These are phyloP conservation scores for Myiozetetes cayanensis DNA, from an alignment of 2,113 vertebrate species.

Conservation along the genomic window DNA sequence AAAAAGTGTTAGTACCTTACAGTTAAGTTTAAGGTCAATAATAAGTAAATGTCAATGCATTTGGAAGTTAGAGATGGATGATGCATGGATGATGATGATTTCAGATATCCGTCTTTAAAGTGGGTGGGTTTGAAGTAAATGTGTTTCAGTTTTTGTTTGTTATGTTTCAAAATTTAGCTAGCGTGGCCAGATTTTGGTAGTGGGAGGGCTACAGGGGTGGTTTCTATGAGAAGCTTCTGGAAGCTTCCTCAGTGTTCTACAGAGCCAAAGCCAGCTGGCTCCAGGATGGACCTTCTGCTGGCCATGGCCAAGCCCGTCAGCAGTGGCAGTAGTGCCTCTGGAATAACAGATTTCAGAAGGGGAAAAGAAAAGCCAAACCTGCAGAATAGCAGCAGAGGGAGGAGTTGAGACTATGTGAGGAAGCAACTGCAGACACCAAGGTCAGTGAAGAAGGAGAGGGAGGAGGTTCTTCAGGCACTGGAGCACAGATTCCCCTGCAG, in stretches of 20 bases:
- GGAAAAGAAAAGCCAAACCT: background rate
- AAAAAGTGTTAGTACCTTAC: background rate
- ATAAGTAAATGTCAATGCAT: background rate
- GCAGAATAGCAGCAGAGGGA: background rate
- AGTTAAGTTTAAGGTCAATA: background rate
- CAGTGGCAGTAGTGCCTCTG: background rate
- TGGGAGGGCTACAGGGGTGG: background rate
- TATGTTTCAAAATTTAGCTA: background rate
- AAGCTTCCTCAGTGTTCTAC: background rate
- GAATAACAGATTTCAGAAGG: background rate
- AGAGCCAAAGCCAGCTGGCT: background rate
- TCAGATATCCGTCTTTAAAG: background rate
- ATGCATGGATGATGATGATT: background rate
- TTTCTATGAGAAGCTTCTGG: background rate
- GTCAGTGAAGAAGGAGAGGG: background rate
- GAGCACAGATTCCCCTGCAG: background rate
- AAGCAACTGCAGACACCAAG: background rate
- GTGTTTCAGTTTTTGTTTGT: background rate
- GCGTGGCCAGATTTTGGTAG: background rate
- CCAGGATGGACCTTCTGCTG: background rate
- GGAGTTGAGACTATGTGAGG: background rate
- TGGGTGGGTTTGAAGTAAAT: background rate
- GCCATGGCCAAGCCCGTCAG: background rate
- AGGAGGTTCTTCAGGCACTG: background rate
- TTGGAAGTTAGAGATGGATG: background rate